These are phyloP conservation scores for Leistus spinibarbis DNA, from an alignment of 2,888 invertebrate genomes.

Conservation along the genomic window DNA sequence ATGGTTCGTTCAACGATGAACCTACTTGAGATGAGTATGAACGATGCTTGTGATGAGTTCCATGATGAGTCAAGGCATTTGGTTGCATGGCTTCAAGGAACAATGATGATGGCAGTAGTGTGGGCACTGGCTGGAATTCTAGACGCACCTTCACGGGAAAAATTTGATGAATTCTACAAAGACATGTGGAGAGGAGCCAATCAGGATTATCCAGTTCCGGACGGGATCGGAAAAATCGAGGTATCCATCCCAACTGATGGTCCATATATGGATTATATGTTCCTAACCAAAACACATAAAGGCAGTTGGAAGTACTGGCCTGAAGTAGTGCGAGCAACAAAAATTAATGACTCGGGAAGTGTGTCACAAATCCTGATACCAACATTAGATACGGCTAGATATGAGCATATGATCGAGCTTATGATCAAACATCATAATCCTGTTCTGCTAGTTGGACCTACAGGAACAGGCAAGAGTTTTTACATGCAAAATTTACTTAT, in stretches of 20 bases:
- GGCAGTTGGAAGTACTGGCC: constrained; percentile 89
- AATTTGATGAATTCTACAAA: constrained; percentile 69
- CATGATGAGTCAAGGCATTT: constrained; percentile 72
- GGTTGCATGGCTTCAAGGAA: constrained; percentile 75
- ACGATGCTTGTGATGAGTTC: constrained; percentile 70
- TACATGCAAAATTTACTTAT: constrained; percentile 75
- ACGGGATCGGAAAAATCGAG: constrained; percentile 69
- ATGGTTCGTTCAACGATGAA: constrained; percentile 73
- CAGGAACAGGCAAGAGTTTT: constrained; percentile 87
- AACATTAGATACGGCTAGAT: constrained; percentile 84
- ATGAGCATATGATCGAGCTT: constrained; percentile 73
- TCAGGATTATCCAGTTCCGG: constrained; percentile 62
- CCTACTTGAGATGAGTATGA: constrained; percentile 78
- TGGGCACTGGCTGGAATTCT: constrained; percentile 89
- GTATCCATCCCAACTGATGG: constrained; percentile 79
- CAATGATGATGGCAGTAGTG: constrained; percentile 73
- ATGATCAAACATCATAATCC: constrained; percentile 75
- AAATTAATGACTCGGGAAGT: constrained; percentile 69
- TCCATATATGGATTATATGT: constrained; percentile 79
- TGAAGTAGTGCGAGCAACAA: constrained; percentile 71
- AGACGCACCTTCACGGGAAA: constrained; percentile 71
- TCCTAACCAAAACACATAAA: constrained; percentile 66
- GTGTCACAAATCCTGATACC: constrained; percentile 79
- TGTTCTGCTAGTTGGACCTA: constrained; percentile 78
- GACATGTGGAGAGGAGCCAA: constrained; percentile 60